Conservation (phyloP, 2,113 vertebrate species). For the Pseudolaguvia tuberculata region DNA sequence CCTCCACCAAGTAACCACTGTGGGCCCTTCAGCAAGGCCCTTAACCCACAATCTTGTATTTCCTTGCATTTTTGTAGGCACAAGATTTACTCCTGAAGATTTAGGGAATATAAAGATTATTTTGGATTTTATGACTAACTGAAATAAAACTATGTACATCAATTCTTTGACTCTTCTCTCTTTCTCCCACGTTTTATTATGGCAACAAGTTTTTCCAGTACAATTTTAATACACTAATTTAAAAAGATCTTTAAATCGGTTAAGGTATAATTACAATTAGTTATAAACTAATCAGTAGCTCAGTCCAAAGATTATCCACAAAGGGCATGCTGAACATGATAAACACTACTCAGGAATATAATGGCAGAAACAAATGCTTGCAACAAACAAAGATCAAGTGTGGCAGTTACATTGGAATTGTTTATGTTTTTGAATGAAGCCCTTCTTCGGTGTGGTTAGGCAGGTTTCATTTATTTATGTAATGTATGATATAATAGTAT, state of each 20-base stretch:
- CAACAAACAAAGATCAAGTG: background rate
- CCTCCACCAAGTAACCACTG: too few species aligned
- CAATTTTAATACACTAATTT: background rate
- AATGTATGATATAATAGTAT: background rate
- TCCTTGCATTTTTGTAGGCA: too few species aligned
- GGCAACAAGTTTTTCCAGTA: slow-evolving; percentile 12
- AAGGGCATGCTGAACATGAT: background rate
- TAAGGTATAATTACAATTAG: background rate
- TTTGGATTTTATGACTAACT: background rate
- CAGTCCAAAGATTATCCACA: background rate
- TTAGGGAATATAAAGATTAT: too few species aligned
- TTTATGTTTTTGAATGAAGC: background rate
- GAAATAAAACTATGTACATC: background rate
- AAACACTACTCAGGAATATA: background rate
- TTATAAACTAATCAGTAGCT: background rate
- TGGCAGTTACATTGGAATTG: background rate
- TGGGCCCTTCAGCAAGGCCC: too few species aligned
- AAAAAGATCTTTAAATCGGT: background rate
- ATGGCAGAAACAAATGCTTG: background rate
- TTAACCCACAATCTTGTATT: too few species aligned
- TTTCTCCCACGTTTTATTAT: background rate
- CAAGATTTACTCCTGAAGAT: too few species aligned
- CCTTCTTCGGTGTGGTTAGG: background rate
- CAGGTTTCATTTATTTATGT: background rate
- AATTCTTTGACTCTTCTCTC: background rate